phyloP scores from a whole-genome alignment of 2,113 vertebrate species.

The Mystacornis crossleyi region DNA sequence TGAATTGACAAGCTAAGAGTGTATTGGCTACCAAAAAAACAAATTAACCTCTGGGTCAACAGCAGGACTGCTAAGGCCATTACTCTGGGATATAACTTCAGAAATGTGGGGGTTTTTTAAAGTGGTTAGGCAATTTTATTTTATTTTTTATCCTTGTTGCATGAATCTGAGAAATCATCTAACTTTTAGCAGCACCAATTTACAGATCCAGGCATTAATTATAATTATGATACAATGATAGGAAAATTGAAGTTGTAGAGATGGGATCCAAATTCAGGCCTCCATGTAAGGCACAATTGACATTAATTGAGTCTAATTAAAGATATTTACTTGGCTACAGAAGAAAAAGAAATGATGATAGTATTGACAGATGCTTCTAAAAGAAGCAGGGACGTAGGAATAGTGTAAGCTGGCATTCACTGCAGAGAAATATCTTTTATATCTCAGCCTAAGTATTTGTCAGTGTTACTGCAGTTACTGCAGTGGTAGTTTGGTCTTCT shows the following conservation, averaged over 20 bases:
- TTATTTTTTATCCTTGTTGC: not conserved
- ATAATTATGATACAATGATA: not conserved
- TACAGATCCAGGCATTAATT: not conserved
- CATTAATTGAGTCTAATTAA: not conserved
- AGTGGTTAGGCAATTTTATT: not conserved
- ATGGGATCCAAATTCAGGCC: not conserved
- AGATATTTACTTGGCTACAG: conserved; percentile 11
- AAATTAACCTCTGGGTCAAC: not conserved
- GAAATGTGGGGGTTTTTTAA: fast-evolving
- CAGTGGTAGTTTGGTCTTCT: not conserved
- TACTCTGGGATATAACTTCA: not conserved
- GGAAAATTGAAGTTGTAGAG: not conserved
- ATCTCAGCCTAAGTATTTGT: not conserved
- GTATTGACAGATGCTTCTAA: not conserved
- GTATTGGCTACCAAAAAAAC: not conserved
- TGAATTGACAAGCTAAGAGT: not conserved
- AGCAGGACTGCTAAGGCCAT: not conserved
- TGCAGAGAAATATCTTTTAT: not conserved
- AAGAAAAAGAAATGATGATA: not conserved
- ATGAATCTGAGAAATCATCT: not conserved
- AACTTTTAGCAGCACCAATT: not conserved
- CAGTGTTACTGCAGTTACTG: not conserved
- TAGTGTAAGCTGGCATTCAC: not conserved
- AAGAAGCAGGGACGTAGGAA: not conserved
- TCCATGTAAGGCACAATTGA: not conserved